These are phyloP conservation scores for Terrapene triunguis DNA, from an alignment of 2,113 vertebrate species.

Conservation along the genomic window DNA sequence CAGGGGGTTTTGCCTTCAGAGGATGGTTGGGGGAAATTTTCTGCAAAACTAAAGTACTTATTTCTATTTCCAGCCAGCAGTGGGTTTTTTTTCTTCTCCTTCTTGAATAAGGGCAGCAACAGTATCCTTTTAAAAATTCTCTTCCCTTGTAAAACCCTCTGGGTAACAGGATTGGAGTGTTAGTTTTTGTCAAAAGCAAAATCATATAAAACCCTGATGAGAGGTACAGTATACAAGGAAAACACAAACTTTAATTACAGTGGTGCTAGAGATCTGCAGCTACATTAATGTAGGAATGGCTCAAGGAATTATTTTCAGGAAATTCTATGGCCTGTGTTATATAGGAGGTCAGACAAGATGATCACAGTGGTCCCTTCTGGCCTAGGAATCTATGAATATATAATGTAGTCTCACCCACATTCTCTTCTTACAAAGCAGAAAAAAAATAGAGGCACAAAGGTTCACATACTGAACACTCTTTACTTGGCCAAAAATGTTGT, in stretches of 20 bases:
- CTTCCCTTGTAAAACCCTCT: not conserved
- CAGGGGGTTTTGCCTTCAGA: not conserved
- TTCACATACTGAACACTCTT: not conserved
- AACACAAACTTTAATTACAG: not conserved
- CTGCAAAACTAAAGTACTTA: not conserved
- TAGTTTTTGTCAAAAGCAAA: slow-evolving; percentile 45
- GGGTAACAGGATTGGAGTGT: not conserved
- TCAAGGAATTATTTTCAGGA: not conserved
- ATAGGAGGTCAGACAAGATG: not conserved
- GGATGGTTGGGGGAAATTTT: slow-evolving; percentile 6
- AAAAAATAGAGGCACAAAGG: not conserved
- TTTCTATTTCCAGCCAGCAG: not conserved
- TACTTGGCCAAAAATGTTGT: not conserved
- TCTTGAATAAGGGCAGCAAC: not conserved
- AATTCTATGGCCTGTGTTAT: not conserved
- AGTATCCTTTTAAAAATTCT: slow-evolving; percentile 4
- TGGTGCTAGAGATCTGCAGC: not conserved
- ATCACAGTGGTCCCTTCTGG: not conserved
- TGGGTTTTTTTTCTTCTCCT: not conserved
- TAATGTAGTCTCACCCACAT: not conserved
- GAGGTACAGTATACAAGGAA: not conserved
- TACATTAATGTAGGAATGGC: not conserved
- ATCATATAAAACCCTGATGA: not conserved
- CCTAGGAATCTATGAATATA: not conserved
- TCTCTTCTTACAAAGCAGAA: not conserved